Conservation (phyloP, 2,113 vertebrate species). For the human region DNA sequence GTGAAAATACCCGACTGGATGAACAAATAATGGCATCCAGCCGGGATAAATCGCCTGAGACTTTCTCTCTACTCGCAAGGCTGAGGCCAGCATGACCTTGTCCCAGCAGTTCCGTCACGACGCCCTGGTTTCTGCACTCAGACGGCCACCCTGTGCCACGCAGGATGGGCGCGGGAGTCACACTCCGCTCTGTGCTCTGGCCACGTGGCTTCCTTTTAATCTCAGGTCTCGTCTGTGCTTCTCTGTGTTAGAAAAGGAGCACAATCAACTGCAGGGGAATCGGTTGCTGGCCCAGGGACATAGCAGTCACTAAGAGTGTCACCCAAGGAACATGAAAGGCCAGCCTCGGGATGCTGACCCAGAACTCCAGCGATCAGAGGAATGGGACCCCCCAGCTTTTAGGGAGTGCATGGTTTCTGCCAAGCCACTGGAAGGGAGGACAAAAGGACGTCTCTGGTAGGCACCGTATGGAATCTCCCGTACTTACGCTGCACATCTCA, state of each 20-base stretch:
- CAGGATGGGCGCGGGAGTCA: neutral
- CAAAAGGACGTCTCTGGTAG: rapidly evolving
- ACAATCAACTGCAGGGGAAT: neutral
- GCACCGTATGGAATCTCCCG: rapidly evolving
- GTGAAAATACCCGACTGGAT: rapidly evolving
- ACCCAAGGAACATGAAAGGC: neutral
- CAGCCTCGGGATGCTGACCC: neutral
- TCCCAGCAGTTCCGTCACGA: rapidly evolving
- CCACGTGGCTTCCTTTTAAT: neutral
- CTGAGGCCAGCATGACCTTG: neutral
- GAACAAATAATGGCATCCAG: rapidly evolving
- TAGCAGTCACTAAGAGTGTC: neutral
- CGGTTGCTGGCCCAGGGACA: neutral
- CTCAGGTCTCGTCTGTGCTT: neutral
- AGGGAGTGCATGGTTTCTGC: neutral
- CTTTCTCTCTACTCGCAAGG: rapidly evolving
- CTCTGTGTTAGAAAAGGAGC: neutral
- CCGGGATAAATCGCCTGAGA: too few species aligned
- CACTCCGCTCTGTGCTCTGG: neutral
- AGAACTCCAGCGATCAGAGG: neutral
- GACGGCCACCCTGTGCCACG: rapidly evolving
- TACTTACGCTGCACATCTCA: neutral
- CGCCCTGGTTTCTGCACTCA: rapidly evolving
- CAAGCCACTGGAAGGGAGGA: neutral
- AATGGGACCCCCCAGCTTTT: rapidly evolving